phyloP scores from a whole-genome alignment of 2,113 vertebrate species.

The Xerus inauris region DNA sequence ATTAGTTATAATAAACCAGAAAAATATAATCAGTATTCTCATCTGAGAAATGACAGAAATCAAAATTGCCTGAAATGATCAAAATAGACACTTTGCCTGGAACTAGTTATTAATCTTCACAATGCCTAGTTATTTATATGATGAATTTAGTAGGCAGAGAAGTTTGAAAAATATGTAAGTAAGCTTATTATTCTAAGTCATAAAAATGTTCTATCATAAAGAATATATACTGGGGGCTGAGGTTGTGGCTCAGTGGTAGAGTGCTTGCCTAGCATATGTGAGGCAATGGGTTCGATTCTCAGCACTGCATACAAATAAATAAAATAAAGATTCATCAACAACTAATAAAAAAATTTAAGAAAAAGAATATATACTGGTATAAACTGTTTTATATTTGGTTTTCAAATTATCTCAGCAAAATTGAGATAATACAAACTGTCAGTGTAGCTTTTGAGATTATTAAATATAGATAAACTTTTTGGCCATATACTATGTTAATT shows the following conservation, averaged over 20 bases:
- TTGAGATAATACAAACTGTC: not conserved
- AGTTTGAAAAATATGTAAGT: not conserved
- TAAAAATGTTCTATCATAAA: not conserved
- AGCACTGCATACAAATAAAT: no score
- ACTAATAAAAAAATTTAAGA: no score
- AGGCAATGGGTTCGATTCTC: no score
- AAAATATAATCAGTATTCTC: not conserved
- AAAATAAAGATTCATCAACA: no score
- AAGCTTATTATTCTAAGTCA: not conserved
- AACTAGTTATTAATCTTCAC: not conserved
- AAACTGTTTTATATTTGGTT: not conserved
- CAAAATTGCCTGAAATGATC: not conserved
- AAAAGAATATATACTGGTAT: not conserved
- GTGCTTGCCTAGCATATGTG: no score
- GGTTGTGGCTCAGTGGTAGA: no score
- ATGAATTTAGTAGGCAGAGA: not conserved
- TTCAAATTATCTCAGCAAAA: not conserved
- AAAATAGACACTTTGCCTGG: not conserved
- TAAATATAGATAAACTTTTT: not conserved
- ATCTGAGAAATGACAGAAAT: not conserved
- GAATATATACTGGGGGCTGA: not conserved
- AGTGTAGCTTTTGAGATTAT: not conserved
- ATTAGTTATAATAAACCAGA: not conserved
- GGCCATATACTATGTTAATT: not conserved
- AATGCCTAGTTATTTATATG: not conserved